Base-by-base conservation (phyloP, 2,113 vertebrate species). In the Lagopus muta region DNA sequence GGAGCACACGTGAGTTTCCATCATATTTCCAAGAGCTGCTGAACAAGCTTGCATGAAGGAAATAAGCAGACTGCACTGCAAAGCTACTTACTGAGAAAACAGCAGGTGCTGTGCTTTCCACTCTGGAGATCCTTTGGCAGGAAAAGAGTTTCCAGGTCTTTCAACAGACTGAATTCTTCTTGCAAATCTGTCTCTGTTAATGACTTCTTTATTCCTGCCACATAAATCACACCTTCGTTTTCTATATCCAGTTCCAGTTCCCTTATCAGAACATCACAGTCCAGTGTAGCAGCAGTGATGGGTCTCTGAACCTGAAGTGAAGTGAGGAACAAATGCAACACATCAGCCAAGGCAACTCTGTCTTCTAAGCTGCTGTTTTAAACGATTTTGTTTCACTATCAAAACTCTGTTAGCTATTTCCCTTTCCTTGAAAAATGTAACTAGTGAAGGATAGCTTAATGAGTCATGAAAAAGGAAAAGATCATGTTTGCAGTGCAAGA, bases 281-380 rank as follows among this genome's bases (percentile, higher is more conserved):
- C 98, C 55, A 99, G 97, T 43, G 84, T 97, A 2, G 95, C 94
- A 89, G 98, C 98, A 9, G 92, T 93, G 21, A 99, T 88, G 0
- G 98, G 98, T 77, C 99, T 98, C 94, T 98, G 98, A 5, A 99
- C 98, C 99, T 99, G 86, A 85, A 47, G 38, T 47, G 52, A 38
- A n/a, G n/a, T n/a, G n/a, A 85, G 69, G 52, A 85, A 65, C 24
- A 86, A 57, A 79, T 12, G 24, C 42, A 88, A 47, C 15, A 4
- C 0, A 0, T 73, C 70, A 91, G 73, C 60, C 70, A 17, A 11
- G 72, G 61, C 65, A 86, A 40, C 54, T 57, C 34, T 47, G 40
- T 36, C 22, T 57, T 73, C 77, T 48, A 18, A 81, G 18, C 28
- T 60, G 45, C 75, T 60, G 4, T 20, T 70, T 79, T 66, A 19